phyloP scores from a whole-genome alignment of 2,888 invertebrate species.

The Mythimna lalbum region DNA sequence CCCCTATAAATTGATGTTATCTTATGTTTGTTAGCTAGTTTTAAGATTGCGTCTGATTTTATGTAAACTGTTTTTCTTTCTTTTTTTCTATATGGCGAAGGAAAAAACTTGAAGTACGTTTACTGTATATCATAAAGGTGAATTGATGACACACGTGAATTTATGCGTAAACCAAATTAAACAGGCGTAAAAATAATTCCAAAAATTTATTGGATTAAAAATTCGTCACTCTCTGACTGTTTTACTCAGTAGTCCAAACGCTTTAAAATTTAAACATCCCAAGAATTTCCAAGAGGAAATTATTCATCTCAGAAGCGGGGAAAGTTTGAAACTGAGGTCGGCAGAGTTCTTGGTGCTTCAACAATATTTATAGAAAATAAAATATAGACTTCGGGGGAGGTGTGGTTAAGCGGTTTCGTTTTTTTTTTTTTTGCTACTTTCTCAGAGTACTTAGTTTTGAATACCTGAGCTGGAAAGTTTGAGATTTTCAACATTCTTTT shows the following conservation, averaged over 20 bases:
- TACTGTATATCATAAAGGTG: not conserved
- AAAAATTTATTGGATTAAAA: slow-evolving; percentile 37
- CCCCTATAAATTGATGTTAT: no score
- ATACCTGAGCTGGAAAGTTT: slow-evolving; percentile 41
- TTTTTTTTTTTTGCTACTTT: slow-evolving; percentile 13
- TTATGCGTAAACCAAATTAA: not conserved
- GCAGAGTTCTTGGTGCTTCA: slow-evolving; percentile 50
- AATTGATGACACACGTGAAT: not conserved
- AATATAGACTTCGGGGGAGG: slow-evolving; percentile 50
- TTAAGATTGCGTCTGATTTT: no score
- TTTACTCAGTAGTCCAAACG: slow-evolving; percentile 19
- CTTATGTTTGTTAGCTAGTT: no score
- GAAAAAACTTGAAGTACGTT: no score
- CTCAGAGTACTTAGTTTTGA: slow-evolving; percentile 27
- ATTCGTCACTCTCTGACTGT: slow-evolving; percentile 36
- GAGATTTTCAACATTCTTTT: slow-evolving; percentile 12
- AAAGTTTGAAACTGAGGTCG: slow-evolving; percentile 63
- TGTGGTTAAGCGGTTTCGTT: slow-evolving; percentile 63
- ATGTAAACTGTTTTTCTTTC: no score
- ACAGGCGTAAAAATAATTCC: not conserved
- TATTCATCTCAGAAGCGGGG: slow-evolving; percentile 66
- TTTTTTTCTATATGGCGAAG: no score
- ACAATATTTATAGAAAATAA: slow-evolving; percentile 68
- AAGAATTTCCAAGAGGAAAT: slow-evolving; percentile 61
- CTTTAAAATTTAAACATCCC: slow-evolving; percentile 65